phyloP scores from a whole-genome alignment of 2,113 vertebrate species.

The Amphiprion percula region DNA sequence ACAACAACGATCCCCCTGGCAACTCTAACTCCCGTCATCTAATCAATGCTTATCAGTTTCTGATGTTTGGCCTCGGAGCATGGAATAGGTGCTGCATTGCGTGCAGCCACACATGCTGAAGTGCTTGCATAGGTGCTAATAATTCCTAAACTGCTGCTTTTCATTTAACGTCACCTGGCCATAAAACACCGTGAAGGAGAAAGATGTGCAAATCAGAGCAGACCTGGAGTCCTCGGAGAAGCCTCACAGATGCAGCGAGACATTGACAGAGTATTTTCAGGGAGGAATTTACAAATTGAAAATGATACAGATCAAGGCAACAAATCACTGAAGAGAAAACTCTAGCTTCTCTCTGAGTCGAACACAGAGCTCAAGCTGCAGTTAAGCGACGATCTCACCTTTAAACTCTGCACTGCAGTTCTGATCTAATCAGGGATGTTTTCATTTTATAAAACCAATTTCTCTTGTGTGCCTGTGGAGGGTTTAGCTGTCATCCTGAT shows the following conservation, averaged over 20 bases:
- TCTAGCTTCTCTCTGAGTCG: neutral
- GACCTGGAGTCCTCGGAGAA: slow-evolving; percentile 27
- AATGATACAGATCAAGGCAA: slow-evolving; percentile 29
- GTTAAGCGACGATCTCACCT: neutral
- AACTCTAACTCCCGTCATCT: slow-evolving; percentile 36
- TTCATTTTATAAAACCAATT: slow-evolving; percentile 6
- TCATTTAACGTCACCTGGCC: neutral
- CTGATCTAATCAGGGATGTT: neutral
- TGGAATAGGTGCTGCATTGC: neutral
- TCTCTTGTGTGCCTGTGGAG: neutral
- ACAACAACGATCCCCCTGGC: slow-evolving; percentile 63
- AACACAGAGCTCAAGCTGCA: neutral
- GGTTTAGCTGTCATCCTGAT: neutral
- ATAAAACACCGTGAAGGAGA: neutral
- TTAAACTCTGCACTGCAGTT: slow-evolving; percentile 11
- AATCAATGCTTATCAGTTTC: slow-evolving; percentile 60
- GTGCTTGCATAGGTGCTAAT: neutral
- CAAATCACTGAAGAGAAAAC: slow-evolving; percentile 4
- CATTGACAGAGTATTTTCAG: slow-evolving; percentile 7
- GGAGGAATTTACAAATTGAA: slow-evolving; percentile 21
- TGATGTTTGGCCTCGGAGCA: slow-evolving; percentile 6
- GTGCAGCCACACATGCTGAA: neutral
- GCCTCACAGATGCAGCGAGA: slow-evolving; percentile 25
- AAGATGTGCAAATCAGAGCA: slow-evolving; percentile 24
- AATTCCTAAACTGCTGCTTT: neutral